phyloP scores from a whole-genome alignment of 2,113 vertebrate species.

The Ailuropoda melanoleuca region DNA sequence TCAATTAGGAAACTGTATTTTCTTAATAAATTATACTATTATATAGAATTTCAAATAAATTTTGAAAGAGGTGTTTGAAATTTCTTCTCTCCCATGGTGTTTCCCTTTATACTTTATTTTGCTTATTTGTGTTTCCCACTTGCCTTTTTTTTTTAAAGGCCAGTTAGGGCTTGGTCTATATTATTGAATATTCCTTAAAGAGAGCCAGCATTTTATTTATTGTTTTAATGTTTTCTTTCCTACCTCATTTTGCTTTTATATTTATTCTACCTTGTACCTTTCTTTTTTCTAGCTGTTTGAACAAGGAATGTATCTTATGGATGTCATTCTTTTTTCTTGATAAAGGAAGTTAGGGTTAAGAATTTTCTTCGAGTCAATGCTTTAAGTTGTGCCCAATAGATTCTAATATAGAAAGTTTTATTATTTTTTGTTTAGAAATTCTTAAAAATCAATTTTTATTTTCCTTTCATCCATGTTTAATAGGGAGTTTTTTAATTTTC shows the following conservation, averaged over 20 bases:
- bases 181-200: neutral
- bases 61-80: neutral
- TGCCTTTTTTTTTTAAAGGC: neutral
- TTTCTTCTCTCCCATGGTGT: neutral
- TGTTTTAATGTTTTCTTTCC: neutral
- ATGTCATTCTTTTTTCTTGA: neutral
- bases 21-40: neutral
- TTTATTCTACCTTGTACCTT: neutral
- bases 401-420: neutral
- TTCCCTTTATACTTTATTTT: neutral
- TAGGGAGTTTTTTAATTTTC: neutral
- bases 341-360: neutral
- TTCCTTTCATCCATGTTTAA: neutral
- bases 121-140: neutral
- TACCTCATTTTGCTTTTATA: neutral
- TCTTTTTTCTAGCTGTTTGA: neutral
- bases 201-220: neutral
- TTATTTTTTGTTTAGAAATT: neutral
- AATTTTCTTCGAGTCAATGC: neutral
- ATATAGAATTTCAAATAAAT: neutral
- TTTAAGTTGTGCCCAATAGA: neutral
- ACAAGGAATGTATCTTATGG: neutral
- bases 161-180: neutral
- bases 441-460: neutral
- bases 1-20: neutral